These are phyloP conservation scores for Akabosia matsudoensis DNA, from an alignment of 1,140 invertebrate genomes.

Conservation along the genomic window DNA sequence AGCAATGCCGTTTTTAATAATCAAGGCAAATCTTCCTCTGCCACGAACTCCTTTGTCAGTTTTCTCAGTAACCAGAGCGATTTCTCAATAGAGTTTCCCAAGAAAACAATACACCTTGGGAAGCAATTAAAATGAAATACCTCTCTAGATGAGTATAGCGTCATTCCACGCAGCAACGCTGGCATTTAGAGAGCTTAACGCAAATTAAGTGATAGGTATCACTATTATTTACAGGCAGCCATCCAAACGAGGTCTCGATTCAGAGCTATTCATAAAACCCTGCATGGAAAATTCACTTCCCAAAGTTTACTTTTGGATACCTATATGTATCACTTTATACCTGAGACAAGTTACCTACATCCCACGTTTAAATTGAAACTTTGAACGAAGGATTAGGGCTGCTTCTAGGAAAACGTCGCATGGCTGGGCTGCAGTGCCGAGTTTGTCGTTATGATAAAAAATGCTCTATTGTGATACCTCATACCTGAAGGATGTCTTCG, in stretches of 20 bases:
- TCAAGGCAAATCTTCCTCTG: too few relatives aligned
- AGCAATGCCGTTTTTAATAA: too few relatives aligned
- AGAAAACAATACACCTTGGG: neutral
- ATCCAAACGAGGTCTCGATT: neutral
- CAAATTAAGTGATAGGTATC: neutral
- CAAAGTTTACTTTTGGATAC: too few relatives aligned
- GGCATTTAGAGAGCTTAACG: neutral
- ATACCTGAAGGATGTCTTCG: neutral
- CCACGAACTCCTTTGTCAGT: too few relatives aligned
- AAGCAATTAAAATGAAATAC: neutral
- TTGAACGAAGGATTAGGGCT: constrained; percentile 3
- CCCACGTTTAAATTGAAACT: neutral
- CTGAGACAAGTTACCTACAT: neutral
- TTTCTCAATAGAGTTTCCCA: too few relatives aligned
- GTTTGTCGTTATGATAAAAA: neutral
- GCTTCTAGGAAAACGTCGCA: neutral
- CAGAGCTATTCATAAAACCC: too few relatives aligned
- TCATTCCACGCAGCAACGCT: neutral
- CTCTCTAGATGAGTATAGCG: neutral
- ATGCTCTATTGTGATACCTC: neutral
- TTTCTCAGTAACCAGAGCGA: too few relatives aligned
- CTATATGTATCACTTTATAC: too few relatives aligned
- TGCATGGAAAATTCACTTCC: too few relatives aligned
- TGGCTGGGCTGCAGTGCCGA: too few relatives aligned
- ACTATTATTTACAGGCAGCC: neutral